Evolutionary conservation across 2,797 vertebrate species (phyloP).

Genomic region (Aldrovandia affinis): DNA sequence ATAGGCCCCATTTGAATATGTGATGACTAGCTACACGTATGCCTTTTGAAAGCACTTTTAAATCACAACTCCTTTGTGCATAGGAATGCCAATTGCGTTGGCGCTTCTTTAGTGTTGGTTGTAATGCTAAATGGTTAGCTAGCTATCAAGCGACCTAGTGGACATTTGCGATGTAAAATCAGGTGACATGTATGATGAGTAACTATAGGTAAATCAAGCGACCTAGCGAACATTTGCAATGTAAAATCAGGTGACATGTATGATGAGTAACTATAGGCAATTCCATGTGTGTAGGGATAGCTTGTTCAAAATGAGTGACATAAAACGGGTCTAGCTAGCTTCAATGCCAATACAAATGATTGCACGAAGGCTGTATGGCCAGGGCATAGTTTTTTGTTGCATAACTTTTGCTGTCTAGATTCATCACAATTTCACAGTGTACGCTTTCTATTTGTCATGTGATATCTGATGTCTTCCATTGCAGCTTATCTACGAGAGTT

Average conservation of each 20-base stretch:
- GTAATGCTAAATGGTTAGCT: neutral
- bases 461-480: slow-evolving; percentile 39
- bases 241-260: neutral
- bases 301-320: too few relatives aligned
- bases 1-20: neutral
- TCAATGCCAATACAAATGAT: neutral
- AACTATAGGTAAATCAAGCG: neutral
- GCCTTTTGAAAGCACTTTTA: neutral
- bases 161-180: neutral
- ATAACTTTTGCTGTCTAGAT: neutral
- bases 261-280: neutral
- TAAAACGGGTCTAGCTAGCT: too few relatives aligned
- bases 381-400: neutral
- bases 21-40: neutral
- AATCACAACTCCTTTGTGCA: neutral
- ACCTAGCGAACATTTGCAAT: neutral
- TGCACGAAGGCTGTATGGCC: neutral
- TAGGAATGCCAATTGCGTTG: neutral
- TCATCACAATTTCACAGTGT: neutral
- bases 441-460: slow-evolving; percentile 4
- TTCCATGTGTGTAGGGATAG: neutral
- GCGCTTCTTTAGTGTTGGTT: too few relatives aligned
- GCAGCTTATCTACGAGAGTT: slow-evolving; percentile 94
- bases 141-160: neutral
- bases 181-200: neutral